Percentiles rank a stretch among this genome's conserved stretches.
phyloP scores from a whole-genome alignment of 2,888 invertebrate species.

The Isoperla grammatica region DNA sequence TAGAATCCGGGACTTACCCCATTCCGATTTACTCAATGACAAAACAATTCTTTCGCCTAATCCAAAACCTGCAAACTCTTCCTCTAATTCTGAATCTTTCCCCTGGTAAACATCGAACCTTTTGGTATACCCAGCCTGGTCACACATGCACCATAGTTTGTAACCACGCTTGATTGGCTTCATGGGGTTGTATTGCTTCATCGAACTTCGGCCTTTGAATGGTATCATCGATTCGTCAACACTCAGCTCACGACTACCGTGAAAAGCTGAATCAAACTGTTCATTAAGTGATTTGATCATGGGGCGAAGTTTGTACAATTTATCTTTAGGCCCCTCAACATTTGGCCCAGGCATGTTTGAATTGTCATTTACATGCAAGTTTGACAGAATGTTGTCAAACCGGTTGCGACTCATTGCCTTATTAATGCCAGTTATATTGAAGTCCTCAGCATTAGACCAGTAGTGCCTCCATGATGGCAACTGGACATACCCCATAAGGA shows the following conservation, averaged over 20 bases:
- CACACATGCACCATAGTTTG: constrained; percentile 30
- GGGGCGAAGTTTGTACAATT: constrained; percentile 28
- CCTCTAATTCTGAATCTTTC: too few species aligned
- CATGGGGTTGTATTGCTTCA: too few species aligned
- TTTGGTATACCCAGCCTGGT: too few species aligned
- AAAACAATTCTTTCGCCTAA: constrained; percentile 27
- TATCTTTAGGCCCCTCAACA: constrained; percentile 25
- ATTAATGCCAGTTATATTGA: constrained; percentile 23
- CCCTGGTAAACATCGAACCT: too few species aligned
- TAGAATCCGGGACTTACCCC: constrained; percentile 11
- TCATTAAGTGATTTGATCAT: constrained; percentile 25
- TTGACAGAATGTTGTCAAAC: constrained; percentile 24
- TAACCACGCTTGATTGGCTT: constrained; percentile 35
- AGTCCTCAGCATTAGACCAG: too few species aligned
- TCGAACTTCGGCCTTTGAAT: constrained; percentile 17
- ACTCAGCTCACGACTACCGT: constrained; percentile 34
- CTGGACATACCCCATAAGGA: too few species aligned
- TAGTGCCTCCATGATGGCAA: too few species aligned
- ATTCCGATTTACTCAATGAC: constrained; percentile 21
- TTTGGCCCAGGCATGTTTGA: constrained; percentile 14
- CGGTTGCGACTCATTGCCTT: too few species aligned
- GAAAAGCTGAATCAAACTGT: constrained; percentile 24
- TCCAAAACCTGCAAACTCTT: too few species aligned
- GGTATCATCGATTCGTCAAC: constrained; percentile 23
- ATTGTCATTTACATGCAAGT: constrained; percentile 30